phyloP scores from a whole-genome alignment of 35 echinoderm and acorn worm species.

The Heliocidaris erythrogramma region DNA sequence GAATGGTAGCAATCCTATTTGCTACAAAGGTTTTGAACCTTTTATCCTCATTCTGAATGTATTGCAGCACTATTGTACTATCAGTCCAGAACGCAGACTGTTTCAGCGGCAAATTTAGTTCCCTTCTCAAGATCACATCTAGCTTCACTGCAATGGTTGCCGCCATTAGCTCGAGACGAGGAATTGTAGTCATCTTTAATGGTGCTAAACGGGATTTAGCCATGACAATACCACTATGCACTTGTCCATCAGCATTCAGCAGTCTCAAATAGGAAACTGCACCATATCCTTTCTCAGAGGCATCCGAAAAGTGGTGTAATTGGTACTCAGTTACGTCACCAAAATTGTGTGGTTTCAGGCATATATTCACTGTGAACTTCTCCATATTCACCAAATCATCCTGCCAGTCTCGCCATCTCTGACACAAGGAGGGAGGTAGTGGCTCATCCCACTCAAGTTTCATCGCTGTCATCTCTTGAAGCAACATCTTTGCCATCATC shows the following conservation, averaged over 20 bases:
- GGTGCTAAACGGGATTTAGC: slow-evolving; percentile 47
- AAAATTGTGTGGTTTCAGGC: slow-evolving; percentile 48
- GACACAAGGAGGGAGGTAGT: slow-evolving; percentile 13
- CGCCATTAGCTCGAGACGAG: slow-evolving; percentile 48
- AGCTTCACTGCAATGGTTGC: slow-evolving; percentile 51
- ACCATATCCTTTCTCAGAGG: slow-evolving; percentile 62
- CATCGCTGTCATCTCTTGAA: slow-evolving; percentile 48
- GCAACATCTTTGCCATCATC: slow-evolving; percentile 49
- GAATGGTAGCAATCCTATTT: too few relatives aligned
- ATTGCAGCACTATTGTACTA: slow-evolving; percentile 24
- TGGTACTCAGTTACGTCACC: slow-evolving; percentile 30
- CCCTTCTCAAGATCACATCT: slow-evolving; percentile 35
- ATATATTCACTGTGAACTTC: slow-evolving; percentile 49
- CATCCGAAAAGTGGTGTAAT: slow-evolving; percentile 82
- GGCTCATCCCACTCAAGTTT: slow-evolving; percentile 71
- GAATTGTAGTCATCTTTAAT: slow-evolving; percentile 54
- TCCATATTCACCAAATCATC: slow-evolving; percentile 40
- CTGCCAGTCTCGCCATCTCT: slow-evolving; percentile 60
- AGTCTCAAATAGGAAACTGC: slow-evolving; percentile 48
- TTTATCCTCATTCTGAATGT: slow-evolving; percentile 46
- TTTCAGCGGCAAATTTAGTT: slow-evolving; percentile 37
- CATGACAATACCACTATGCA: slow-evolving; percentile 55
- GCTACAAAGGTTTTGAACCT: slow-evolving; percentile 71
- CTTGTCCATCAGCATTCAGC: slow-evolving; percentile 30
- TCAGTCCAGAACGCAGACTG: too few relatives aligned